Evolutionary conservation across 2,888 invertebrate genomes (phyloP), one percentile per base, ranked within the genome.

Genomic region (Hedya salicella): DNA sequence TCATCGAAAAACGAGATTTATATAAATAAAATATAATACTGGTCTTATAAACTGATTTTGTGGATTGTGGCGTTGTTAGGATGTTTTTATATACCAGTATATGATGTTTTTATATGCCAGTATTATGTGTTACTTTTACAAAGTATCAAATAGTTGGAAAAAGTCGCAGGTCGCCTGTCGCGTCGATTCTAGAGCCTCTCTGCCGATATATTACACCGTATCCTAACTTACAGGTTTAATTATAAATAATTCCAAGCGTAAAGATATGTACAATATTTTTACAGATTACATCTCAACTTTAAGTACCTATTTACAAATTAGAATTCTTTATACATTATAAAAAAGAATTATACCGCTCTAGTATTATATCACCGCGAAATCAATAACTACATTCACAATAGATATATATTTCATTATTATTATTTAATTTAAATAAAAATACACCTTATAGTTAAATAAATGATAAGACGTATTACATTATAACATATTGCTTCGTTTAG

Each of bases 401-500:
- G 86, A 90, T 87, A 87, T 83, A 81, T 83, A 83, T 86, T 85
- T 86, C 59, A 65, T 65, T 86, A 84, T 79, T 81, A 82, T 83
- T 79, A 80, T 80, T 81, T 83, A 81, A 80, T 83, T 81, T 79
- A 86, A 89, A 89, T 83, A 87, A 88, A 87, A 86, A 80, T 89
- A 89, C 86, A 88, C 81, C 89, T 89, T 91, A 91, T 82, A 85
- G 83, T 89, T 64, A 90, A 89, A 89, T 89, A 88, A 89, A 89
- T 88, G 89, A 83, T 93, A 93, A 93, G 93, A 93, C 93, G 89
- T 90, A 91, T 91, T 90, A 93, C 93, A 94, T 94, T 95, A 95
- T 93, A 94, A 94, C 93, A 95, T 95, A 95, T 95, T 95, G 95
- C 95, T 95, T 95, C 93, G 93, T 94, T 95, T 91, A 94, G 93